Percentiles rank a stretch among this genome's conserved stretches.
Evolutionary conservation across 1,140 invertebrate genomes (phyloP).

Genomic region (Nylanderia fulva): DNA sequence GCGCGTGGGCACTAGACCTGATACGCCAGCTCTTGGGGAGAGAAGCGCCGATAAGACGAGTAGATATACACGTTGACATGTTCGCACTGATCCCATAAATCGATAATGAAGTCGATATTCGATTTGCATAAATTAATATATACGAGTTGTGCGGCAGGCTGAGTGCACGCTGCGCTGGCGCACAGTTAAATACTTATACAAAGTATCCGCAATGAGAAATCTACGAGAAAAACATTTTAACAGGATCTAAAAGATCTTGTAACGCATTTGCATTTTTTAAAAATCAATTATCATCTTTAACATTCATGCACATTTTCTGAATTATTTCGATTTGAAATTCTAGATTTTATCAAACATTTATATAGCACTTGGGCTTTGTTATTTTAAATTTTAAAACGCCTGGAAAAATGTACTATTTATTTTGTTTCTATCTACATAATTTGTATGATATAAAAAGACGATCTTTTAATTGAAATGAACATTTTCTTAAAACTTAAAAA

Average conservation of each 20-base stretch:
- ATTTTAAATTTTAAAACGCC: no score
- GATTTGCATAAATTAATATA: slow-evolving; percentile 79
- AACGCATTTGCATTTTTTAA: no score
- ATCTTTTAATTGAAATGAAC: neutral
- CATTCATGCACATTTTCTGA: no score
- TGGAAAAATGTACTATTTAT: neutral
- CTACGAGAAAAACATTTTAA: no score
- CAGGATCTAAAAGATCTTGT: no score
- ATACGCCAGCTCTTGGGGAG: slow-evolving; percentile 21
- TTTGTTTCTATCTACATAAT: neutral
- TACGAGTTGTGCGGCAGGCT: no score
- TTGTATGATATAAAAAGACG: neutral
- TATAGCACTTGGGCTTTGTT: neutral
- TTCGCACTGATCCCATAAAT: slow-evolving; percentile 66
- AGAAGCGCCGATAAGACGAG: slow-evolving; percentile 55
- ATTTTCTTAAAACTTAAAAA: neutral
- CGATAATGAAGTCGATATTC: slow-evolving; percentile 72
- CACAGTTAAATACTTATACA: no score
- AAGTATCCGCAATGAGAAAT: no score
- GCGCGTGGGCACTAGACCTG: slow-evolving; percentile 56
- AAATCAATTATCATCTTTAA: no score
- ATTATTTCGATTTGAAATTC: no score
- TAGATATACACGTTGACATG: slow-evolving; percentile 49
- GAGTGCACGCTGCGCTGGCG: no score
- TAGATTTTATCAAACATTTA: no score